Evolutionary conservation across 2,797 vertebrate genomes (phyloP).

Genomic region (Enteromius afrohamiltoni): DNA sequence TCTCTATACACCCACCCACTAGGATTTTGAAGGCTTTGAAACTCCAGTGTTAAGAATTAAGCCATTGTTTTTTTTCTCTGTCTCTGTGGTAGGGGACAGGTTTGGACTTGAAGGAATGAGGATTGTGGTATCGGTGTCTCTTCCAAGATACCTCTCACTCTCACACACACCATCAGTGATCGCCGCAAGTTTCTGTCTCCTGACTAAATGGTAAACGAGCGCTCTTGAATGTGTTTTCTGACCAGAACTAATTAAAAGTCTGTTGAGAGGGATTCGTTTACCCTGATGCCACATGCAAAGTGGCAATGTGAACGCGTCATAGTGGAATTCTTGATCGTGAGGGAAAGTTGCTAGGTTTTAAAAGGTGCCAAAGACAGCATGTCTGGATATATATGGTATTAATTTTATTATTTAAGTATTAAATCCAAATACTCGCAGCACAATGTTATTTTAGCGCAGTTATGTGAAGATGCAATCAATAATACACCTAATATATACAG

Average conservation of each 20-base stretch:
- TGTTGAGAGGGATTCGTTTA: neutral
- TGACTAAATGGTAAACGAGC: neutral
- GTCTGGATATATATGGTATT: neutral
- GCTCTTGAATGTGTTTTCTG: neutral
- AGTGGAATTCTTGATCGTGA: neutral
- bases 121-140: slow-evolving; percentile 42
- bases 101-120: slow-evolving; percentile 60
- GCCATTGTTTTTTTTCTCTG: slow-evolving; percentile 67
- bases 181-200: neutral
- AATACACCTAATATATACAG: neutral
- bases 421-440: neutral
- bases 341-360: neutral
- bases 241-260: slow-evolving; percentile 2
- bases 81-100: slow-evolving; percentile 57
- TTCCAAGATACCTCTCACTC: neutral
- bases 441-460: neutral
- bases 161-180: slow-evolving; percentile 11
- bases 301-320: neutral
- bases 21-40: slow-evolving; percentile 68
- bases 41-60: slow-evolving; percentile 74
- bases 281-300: neutral
- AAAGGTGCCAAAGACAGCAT: neutral
- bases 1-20: slow-evolving; percentile 23
- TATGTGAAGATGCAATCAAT: neutral
- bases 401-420: neutral